phyloP scores from a whole-genome alignment of 2,888 invertebrate species.

The Steinernema hermaphroditum region DNA sequence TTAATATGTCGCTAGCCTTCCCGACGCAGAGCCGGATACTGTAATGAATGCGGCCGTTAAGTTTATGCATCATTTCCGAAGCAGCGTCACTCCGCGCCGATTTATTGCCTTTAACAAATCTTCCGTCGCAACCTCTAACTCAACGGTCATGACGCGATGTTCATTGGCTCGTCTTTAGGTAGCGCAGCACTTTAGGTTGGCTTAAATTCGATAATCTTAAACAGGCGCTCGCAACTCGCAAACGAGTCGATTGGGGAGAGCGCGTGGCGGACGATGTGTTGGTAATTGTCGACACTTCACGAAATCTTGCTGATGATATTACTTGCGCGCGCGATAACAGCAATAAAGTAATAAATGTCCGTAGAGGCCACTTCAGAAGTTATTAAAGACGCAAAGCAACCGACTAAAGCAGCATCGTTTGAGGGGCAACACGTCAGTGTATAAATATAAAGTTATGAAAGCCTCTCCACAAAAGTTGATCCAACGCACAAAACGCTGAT shows the following conservation, averaged over 20 bases:
- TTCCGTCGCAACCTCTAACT: background rate
- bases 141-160: slow-evolving; percentile 1
- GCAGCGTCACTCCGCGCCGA: background rate
- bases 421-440: no score
- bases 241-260: background rate
- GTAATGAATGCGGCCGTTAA: background rate
- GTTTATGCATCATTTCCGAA: background rate
- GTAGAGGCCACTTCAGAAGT: no score
- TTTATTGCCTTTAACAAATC: background rate
- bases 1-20: background rate
- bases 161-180: slow-evolving; percentile 16
- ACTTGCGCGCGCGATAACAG: no score
- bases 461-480: no score
- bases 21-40: background rate
- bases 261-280: background rate
- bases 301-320: background rate
- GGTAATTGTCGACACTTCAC: slow-evolving; percentile 6
- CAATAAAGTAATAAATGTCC: no score
- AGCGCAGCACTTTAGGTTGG: slow-evolving; percentile 23
- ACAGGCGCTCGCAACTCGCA: slow-evolving; percentile 17
- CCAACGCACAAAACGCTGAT: no score
- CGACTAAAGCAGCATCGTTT: no score
- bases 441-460: no score
- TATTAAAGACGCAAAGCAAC: no score
- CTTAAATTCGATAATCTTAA: slow-evolving; percentile 23